These are phyloP conservation scores for Ceyx erithaca DNA, from an alignment of 2,797 vertebrate species.

Conservation along the genomic window DNA sequence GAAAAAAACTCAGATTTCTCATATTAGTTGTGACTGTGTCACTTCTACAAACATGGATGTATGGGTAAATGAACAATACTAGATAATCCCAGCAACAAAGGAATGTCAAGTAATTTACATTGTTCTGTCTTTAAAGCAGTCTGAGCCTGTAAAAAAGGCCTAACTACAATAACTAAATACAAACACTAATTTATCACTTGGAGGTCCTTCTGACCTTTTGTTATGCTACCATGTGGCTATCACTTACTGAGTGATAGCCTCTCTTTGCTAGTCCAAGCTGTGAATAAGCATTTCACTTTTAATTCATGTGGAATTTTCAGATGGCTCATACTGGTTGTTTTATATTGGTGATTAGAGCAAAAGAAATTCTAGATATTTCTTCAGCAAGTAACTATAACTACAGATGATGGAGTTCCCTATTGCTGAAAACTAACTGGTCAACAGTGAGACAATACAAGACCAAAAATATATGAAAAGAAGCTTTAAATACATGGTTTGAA, in stretches of 20 bases:
- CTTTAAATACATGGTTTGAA: not conserved
- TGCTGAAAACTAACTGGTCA: not conserved
- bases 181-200: not conserved
- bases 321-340: not conserved
- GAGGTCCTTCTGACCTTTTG: conserved; percentile 14
- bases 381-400: not conserved
- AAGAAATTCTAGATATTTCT: not conserved
- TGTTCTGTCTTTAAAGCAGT: not conserved
- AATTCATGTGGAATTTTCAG: conserved; percentile 1
- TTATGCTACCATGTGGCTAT: not conserved
- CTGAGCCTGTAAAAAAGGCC: not conserved
- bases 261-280: not conserved
- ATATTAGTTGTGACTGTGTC: not conserved
- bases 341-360: not conserved
- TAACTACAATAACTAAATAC: conserved; percentile 4
- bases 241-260: not conserved
- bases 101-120: not conserved
- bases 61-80: not conserved
- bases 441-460: not conserved
- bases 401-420: not conserved
- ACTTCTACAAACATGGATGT: not conserved
- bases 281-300: not conserved
- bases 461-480: not conserved
- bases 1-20: not conserved
- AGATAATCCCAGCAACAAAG: not conserved